Evolutionary conservation across 2,888 invertebrate genomes (phyloP), one percentile per base, ranked within the genome.

Genomic region (Synergus laeviventris): DNA sequence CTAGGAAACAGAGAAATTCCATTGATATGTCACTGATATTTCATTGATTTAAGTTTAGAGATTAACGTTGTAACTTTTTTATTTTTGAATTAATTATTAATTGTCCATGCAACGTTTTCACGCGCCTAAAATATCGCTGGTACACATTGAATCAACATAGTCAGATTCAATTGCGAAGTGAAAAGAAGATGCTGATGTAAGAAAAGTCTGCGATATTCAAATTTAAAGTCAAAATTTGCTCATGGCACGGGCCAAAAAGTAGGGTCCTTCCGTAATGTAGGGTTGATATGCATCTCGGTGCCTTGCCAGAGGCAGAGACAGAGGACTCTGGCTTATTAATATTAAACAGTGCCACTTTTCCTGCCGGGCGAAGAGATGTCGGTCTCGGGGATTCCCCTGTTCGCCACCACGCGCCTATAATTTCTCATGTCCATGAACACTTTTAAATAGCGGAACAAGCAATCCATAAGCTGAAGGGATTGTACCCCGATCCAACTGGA

Each of bases 201-300:
- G 76, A 79, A 77, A 78, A 76, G 61, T 74, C 70, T 61, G 76
- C 75, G 82, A 79, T 79, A 81, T 82, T 82, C 77, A 82, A 77
- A 82, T 81, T 77, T 75, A 77, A 76, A 78, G 79, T 81, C 74
- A 79, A 79, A 79, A 81, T 78, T 76, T 80, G 75, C 74, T 78
- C 70, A 73, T 31, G 18, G 56, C 54, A 54, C 38, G 56, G 8
- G 59, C 45, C 18, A 73, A 74, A 79, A 79, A 81, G 83, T 82
- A 80, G 81, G 86, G 84, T 86, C 87, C 88, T 87, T 84, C 85
- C 85, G 88, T 89, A 89, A 89, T 89, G 89, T 86, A 80, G 84
- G 81, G 79, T 84, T 86, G 89, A 90, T 90, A 90, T 90, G 90
- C 89, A 90, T 90, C 90, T 88, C 86, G 89, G 90, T 89, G 90